Evolutionary conservation across 2,797 vertebrate genomes (phyloP).

Genomic region (Macropus fuliginosus): DNA sequence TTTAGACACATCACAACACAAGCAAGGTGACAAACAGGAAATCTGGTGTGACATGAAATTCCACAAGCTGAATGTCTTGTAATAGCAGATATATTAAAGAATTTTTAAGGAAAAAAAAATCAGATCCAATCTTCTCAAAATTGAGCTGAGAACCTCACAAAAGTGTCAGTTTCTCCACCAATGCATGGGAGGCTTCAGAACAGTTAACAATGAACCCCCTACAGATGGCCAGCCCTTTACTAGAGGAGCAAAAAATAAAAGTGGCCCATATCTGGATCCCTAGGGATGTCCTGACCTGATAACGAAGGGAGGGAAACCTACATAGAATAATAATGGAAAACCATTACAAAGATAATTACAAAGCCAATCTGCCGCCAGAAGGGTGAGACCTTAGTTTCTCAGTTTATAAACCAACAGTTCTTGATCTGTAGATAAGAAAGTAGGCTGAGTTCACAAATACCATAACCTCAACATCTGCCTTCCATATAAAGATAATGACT

Average conservation of each 20-base stretch:
- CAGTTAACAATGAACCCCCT: conserved; percentile 74
- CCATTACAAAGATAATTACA: conserved; percentile 88
- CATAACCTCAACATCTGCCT: conserved; percentile 86
- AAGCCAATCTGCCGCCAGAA: conserved; percentile 82
- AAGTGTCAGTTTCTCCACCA: conserved; percentile 39
- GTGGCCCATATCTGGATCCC: conserved; percentile 72
- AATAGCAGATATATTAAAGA: neutral
- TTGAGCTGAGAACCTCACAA: conserved; percentile 47
- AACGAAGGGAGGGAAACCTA: conserved; percentile 79
- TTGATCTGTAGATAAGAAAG: conserved; percentile 78
- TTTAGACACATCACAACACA: neutral
- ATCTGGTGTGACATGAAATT: conserved; percentile 25
- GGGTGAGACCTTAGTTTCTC: conserved; percentile 81
- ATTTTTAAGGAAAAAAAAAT: neutral
- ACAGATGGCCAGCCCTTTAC: conserved; percentile 84
- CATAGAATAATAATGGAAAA: conserved; percentile 85
- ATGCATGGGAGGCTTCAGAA: conserved; percentile 70
- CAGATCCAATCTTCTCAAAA: neutral
- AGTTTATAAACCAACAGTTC: conserved; percentile 81
- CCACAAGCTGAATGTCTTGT: neutral
- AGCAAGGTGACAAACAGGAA: conserved; percentile 20
- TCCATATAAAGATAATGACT: conserved; percentile 83
- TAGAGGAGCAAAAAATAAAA: conserved; percentile 81
- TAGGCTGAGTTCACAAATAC: conserved; percentile 80
- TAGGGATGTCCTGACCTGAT: conserved; percentile 80